Conservation (phyloP, 2,797 vertebrate species). For the Phrynocephalus vlangalii region DNA sequence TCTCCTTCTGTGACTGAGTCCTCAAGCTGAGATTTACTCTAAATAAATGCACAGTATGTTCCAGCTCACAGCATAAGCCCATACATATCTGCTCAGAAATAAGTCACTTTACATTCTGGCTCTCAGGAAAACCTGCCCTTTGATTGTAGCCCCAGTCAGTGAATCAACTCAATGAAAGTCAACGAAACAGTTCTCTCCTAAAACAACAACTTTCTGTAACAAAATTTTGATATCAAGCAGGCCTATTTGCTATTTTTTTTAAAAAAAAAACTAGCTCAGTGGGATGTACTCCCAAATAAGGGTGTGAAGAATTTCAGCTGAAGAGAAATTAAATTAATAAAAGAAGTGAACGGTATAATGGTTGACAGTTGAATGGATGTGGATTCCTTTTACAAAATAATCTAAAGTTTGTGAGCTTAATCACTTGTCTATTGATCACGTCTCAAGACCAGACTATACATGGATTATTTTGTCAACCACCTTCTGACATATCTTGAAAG, state of each 20-base stretch:
- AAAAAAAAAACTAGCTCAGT: too few species aligned
- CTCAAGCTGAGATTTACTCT: neutral
- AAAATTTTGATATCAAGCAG: neutral
- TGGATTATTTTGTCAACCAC: too few species aligned
- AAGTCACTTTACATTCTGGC: neutral
- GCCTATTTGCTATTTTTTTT: too few species aligned
- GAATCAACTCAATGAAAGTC: neutral
- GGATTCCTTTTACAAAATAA: constrained; percentile 37
- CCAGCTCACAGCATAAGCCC: neutral
- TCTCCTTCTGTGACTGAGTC: neutral
- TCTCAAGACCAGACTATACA: neutral
- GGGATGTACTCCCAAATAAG: neutral
- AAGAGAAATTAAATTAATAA: constrained; percentile 2
- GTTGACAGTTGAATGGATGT: neutral
- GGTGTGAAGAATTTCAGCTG: neutral
- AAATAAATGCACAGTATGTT: neutral
- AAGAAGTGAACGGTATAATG: constrained; percentile 8
- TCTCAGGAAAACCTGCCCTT: neutral
- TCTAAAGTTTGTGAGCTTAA: neutral
- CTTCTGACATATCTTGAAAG: neutral
- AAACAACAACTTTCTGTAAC: neutral
- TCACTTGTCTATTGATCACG: neutral
- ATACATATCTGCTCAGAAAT: neutral
- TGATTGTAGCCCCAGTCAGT: neutral
- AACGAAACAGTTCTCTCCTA: neutral